Conservation (phyloP, 2,113 vertebrate species). For the Nothoprocta pentlandii region DNA sequence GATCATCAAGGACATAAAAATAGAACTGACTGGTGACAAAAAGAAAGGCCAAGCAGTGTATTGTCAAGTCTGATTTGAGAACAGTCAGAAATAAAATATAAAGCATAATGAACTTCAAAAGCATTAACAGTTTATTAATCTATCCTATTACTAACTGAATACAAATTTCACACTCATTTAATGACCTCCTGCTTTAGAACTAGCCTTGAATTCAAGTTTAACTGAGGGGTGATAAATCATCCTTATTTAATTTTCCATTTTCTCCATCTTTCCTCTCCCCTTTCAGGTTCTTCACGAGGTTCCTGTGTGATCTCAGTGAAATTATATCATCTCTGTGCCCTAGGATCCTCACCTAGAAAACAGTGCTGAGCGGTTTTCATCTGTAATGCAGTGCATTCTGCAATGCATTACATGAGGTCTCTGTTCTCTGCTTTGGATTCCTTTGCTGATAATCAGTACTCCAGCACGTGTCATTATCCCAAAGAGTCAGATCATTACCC, state of each 20-base stretch:
- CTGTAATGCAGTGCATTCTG: neutral
- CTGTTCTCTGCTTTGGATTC: neutral
- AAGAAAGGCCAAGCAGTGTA: neutral
- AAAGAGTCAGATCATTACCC: neutral
- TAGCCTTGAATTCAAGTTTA: neutral
- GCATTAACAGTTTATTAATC: slow-evolving; percentile 15
- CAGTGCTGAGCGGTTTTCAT: neutral
- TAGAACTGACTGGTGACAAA: neutral
- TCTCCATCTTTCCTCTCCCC: neutral
- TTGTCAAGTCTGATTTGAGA: neutral
- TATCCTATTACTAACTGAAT: slow-evolving; percentile 14
- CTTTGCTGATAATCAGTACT: neutral
- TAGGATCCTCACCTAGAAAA: neutral
- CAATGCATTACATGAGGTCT: neutral
- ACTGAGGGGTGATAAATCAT: neutral
- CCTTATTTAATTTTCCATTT: neutral
- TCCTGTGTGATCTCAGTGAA: neutral
- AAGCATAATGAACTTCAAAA: neutral
- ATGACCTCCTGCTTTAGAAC: neutral
- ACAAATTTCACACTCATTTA: slow-evolving; percentile 20
- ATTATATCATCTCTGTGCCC: fast-evolving
- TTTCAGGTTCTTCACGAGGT: neutral
- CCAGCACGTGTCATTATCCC: neutral
- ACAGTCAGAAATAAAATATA: neutral
- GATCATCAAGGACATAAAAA: neutral